Evolutionary conservation across 1,140 invertebrate species (phyloP).

Genomic region (Sitophilus oryzae): DNA sequence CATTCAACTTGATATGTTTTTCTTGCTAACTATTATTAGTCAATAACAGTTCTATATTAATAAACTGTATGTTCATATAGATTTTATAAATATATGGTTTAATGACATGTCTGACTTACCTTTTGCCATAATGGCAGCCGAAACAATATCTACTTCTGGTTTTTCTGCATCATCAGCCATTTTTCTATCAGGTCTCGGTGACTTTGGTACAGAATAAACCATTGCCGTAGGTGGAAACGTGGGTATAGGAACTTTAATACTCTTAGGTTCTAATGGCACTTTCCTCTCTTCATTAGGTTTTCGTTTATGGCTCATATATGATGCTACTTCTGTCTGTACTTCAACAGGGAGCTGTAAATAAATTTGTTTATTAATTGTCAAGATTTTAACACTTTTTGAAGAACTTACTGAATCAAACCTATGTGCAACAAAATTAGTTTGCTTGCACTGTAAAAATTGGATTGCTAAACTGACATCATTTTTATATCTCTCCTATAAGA

Average conservation of each 20-base stretch:
- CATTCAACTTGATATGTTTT: no score
- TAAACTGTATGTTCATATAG: no score
- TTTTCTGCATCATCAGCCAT: slow-evolving; percentile 39
- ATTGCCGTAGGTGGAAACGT: slow-evolving; percentile 85
- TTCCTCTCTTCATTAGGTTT: slow-evolving; percentile 50
- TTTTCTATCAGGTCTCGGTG: slow-evolving; percentile 38
- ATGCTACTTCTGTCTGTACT: slow-evolving; percentile 81
- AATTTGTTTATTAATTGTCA: background rate
- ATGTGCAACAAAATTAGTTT: slow-evolving; percentile 89
- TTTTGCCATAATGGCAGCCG: slow-evolving; percentile 88
- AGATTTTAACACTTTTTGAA: background rate
- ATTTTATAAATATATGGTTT: no score
- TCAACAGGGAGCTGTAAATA: slow-evolving; percentile 74
- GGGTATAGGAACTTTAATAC: slow-evolving; percentile 73
- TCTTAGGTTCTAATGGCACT: slow-evolving; percentile 50
- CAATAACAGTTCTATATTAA: no score
- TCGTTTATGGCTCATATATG: slow-evolving; percentile 64
- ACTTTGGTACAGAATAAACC: slow-evolving; percentile 68
- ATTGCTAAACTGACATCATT: slow-evolving; percentile 92
- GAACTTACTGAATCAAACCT: slow-evolving; percentile 82
- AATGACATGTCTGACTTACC: no score
- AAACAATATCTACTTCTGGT: slow-evolving; percentile 68
- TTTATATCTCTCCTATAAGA: slow-evolving; percentile 79
- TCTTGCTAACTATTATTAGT: no score
- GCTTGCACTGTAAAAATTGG: slow-evolving; percentile 90